Evolutionary conservation across 2,113 vertebrate species (phyloP), one percentile per base, ranked within the genome.

Genomic region (Poeciliopsis retropinna): DNA sequence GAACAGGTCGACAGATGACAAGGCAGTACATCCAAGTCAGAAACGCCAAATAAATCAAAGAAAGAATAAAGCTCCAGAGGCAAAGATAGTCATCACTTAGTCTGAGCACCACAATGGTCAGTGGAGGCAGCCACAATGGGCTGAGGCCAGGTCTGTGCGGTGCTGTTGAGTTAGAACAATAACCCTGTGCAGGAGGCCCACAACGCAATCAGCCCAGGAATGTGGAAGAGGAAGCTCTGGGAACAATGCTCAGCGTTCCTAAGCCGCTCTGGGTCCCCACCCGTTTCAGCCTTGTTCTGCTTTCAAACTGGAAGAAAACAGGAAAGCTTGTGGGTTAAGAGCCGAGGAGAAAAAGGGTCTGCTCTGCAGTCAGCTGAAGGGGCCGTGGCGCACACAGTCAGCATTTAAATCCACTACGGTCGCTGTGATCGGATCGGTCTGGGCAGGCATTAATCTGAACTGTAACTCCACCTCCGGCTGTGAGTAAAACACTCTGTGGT

Each of bases 201-300:
- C 88, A 93, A 93, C 92, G 80, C 88, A 93, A 93, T 95, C 94
- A 91, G 87, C 27, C 78, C 83, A 94, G 91, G 93, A 95, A 95
- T 95, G 93, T 94, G 92, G 87, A 89, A 91, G 89, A 94, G 95
- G 95, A 95, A 95, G 90, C 87, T 72, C 75, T 31, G 71, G 76
- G 85, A 94, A 95, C 94, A 95, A 95, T 95, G 88, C 85, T 70
- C 72, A 92, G 82, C 79, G 82, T 91, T 91, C 88, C 90, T 75
- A 75, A 84, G 75, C 75, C 57, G 61, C 81, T 80, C 85, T 80
- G 83, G 76, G 85, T 87, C 76, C 22, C 87, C 85, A 73, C 87
- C 89, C 74, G 76, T 73, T 63, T 81, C 75, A 79, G 86, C 60
- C 78, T 83, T 75, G 79, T 64, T 84, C 87, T 87, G 84, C 86